Evolutionary conservation across 2,113 vertebrate species (phyloP).

Genomic region (Corvus hawaiiensis): DNA sequence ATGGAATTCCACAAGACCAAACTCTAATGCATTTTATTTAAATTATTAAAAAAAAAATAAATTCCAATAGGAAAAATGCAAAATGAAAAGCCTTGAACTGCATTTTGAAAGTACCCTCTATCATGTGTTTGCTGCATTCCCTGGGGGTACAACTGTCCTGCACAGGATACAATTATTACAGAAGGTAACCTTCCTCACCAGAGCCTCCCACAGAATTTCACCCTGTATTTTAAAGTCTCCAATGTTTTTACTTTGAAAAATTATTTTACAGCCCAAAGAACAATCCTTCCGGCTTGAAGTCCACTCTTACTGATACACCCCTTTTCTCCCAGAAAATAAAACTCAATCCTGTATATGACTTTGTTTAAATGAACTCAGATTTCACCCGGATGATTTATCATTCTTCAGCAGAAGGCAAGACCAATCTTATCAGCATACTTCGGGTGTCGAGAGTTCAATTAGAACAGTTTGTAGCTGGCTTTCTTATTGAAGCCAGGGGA

Average conservation of each 20-base stretch:
- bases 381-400: slow-evolving; percentile 29
- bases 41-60: neutral
- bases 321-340: neutral
- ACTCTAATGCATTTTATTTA: neutral
- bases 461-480: neutral
- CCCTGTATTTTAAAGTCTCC: neutral
- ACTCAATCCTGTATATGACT: neutral
- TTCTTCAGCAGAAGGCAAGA: neutral
- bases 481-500: neutral
- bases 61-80: neutral
- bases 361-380: neutral
- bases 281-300: neutral
- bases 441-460: neutral
- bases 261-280: neutral
- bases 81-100: neutral
- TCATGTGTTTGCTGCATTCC: neutral
- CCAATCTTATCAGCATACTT: neutral
- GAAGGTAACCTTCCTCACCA: neutral
- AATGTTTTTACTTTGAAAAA: neutral
- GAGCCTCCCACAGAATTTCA: neutral
- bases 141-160: neutral
- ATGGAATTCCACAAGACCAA: neutral
- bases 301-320: neutral
- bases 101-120: neutral
- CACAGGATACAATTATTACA: neutral